Evolutionary conservation across 2,113 vertebrate genomes (phyloP).

Genomic region (Oryzias celebensis): DNA sequence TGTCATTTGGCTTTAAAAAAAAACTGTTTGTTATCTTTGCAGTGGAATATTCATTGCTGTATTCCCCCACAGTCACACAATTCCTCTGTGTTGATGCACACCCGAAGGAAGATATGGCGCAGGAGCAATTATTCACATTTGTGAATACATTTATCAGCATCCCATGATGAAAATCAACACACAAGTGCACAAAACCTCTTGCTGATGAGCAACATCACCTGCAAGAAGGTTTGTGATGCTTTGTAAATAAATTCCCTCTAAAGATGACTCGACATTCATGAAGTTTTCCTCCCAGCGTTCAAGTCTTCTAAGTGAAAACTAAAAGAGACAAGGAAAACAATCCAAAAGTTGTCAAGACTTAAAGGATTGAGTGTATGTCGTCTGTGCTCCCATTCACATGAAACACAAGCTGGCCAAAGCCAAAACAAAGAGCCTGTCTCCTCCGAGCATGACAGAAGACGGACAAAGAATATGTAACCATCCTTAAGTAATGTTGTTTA

Average conservation of each 20-base stretch:
- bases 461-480: slow-evolving; percentile 64
- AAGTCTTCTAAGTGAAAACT: slow-evolving; percentile 14
- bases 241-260: slow-evolving; percentile 35
- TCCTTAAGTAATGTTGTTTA: slow-evolving; percentile 78
- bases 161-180: slow-evolving; percentile 66
- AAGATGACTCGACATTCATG: slow-evolving; percentile 58
- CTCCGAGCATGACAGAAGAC: slow-evolving; percentile 64
- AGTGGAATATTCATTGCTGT: slow-evolving; percentile 65
- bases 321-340: slow-evolving; percentile 43
- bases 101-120: slow-evolving; percentile 37
- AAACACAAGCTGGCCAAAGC: slow-evolving; percentile 53
- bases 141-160: slow-evolving; percentile 71
- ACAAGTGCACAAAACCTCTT: slow-evolving; percentile 39
- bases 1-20: slow-evolving; percentile 58
- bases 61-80: slow-evolving; percentile 62
- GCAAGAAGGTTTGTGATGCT: slow-evolving; percentile 19
- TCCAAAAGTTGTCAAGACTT: slow-evolving; percentile 41
- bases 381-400: slow-evolving; percentile 43
- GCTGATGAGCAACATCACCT: slow-evolving; percentile 37
- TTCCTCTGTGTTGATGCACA: slow-evolving; percentile 49
- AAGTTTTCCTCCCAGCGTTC: slow-evolving; percentile 52
- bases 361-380: slow-evolving; percentile 43
- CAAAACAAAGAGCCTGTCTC: slow-evolving; percentile 68
- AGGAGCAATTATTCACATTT: slow-evolving; percentile 60
- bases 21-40: slow-evolving; percentile 50